Percentiles rank a stretch among this genome's conserved stretches.
Conservation (phyloP, 2,888 invertebrate species). For the Gastracanthus pulcherrimus region DNA sequence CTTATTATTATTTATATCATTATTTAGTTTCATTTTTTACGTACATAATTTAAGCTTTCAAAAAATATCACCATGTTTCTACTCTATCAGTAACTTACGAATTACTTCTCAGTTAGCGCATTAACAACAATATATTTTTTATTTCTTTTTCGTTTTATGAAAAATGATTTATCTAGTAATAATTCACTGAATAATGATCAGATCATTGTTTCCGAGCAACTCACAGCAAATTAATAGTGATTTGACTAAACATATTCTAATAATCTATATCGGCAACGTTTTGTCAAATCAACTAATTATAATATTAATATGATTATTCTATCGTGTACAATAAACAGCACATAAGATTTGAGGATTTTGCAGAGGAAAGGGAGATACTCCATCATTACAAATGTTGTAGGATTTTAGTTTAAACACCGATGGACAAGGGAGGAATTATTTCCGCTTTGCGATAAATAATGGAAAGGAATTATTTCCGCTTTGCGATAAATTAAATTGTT, state of each 20-base stretch:
- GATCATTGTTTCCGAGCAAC: no score
- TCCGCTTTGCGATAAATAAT: slow-evolving; percentile 32
- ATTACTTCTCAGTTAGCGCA: no score
- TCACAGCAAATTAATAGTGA: slow-evolving; percentile 60
- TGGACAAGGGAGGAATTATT: slow-evolving; percentile 23
- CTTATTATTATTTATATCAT: background rate
- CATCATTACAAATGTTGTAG: slow-evolving; percentile 68
- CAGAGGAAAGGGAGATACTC: slow-evolving; percentile 64
- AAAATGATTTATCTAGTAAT: no score
- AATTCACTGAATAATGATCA: background rate
- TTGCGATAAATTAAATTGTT: no score
- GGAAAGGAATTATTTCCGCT: slow-evolving; percentile 39
- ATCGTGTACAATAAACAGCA: slow-evolving; percentile 75
- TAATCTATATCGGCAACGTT: slow-evolving; percentile 60
- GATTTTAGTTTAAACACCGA: slow-evolving; percentile 58
- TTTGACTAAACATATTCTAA: slow-evolving; percentile 71
- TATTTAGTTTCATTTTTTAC: no score
- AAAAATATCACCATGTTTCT: no score
- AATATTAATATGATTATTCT: no score
- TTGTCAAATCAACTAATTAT: slow-evolving; percentile 72
- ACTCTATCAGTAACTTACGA: no score
- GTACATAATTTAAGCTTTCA: no score
- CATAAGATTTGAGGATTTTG: slow-evolving; percentile 69
- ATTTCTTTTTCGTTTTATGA: no score
- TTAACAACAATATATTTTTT: no score